Evolutionary conservation across 1,140 invertebrate genomes (phyloP), one percentile per base, ranked within the genome.

Genomic region (Popillia japonica): DNA sequence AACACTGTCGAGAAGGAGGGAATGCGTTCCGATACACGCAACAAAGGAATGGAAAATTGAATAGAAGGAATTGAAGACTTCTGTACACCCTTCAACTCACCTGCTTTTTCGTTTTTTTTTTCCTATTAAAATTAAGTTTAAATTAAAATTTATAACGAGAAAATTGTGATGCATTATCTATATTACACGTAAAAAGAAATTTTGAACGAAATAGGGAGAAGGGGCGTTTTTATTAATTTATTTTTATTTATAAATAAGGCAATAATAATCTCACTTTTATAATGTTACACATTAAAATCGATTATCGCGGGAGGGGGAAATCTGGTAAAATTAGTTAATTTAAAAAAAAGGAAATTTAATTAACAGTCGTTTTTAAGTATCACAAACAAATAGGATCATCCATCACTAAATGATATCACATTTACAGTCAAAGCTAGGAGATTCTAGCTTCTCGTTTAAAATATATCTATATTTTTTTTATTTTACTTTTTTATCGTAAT

Each of bases 41-140:
- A 80, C 81, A 79, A n/a, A 83, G 82, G 83, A 84, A 84, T 84
- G 83, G 82, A 84, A 82, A 72, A 77, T 80, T 82, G 83, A 84
- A 82, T 84, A 81, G 81, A 82, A 83, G 83, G 82, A 75, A 84
- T 80, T 79, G 83, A 84, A 84, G 83, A 84, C 83, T 84, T 84
- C 83, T 84, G 82, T 79, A 81, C 75, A 76, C 80, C 77, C 82
- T 82, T 80, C 76, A 59, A 27, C 76, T 78, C 80, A 81, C 77
- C 44, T n/a, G 11, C 44, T 48, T 48, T 81, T 77, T 79, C 78
- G 74, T 78, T 79, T 78, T 78, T 59, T 78, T 76, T 72, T 41
- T 41, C 11, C 14, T 34, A 17, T 72, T 77, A 68, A 61, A 81
- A 72, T 22, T 59, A 78, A n/a, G n/a, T n/a, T n/a, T n/a, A n/a